Evolutionary conservation across 2,888 invertebrate species (phyloP).

Genomic region (Bursaphelenchus okinawaensis): DNA sequence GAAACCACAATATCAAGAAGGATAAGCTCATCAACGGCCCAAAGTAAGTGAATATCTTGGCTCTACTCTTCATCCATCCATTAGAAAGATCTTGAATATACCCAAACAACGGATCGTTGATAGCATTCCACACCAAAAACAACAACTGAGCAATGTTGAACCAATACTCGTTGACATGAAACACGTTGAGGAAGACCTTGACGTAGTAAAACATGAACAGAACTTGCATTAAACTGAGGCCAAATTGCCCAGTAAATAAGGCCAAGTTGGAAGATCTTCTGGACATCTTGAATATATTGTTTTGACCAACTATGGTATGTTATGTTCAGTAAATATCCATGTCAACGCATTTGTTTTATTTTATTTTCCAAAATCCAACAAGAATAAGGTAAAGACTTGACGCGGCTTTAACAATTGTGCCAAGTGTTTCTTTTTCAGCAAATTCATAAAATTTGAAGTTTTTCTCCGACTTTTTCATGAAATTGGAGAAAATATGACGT

Average conservation of each 20-base stretch:
- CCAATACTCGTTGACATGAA: conserved; percentile 60
- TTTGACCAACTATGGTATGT: too few relatives aligned
- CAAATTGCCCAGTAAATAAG: conserved; percentile 33
- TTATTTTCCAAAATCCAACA: neutral
- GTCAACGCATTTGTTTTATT: neutral
- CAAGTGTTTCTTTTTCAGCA: neutral
- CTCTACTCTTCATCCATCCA: conserved; percentile 57
- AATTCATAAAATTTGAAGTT: neutral
- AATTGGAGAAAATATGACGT: too few relatives aligned
- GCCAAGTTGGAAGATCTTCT: conserved; percentile 20
- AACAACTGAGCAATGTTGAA: conserved; percentile 60
- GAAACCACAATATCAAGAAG: conserved; percentile 59
- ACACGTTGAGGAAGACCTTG: conserved; percentile 59
- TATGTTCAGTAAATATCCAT: too few relatives aligned
- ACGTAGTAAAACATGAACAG: conserved; percentile 61
- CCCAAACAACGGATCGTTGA: conserved; percentile 62
- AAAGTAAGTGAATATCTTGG: conserved; percentile 59
- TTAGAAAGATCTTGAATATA: conserved; percentile 49
- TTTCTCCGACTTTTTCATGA: too few relatives aligned
- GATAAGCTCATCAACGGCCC: conserved; percentile 59
- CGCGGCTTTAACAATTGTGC: neutral
- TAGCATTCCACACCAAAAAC: conserved; percentile 61
- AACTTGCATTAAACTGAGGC: conserved; percentile 43
- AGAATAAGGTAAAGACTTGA: neutral
- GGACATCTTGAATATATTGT: too few relatives aligned